Conservation (phyloP, 2,113 vertebrate genomes). For the Dasyurus viverrinus region DNA sequence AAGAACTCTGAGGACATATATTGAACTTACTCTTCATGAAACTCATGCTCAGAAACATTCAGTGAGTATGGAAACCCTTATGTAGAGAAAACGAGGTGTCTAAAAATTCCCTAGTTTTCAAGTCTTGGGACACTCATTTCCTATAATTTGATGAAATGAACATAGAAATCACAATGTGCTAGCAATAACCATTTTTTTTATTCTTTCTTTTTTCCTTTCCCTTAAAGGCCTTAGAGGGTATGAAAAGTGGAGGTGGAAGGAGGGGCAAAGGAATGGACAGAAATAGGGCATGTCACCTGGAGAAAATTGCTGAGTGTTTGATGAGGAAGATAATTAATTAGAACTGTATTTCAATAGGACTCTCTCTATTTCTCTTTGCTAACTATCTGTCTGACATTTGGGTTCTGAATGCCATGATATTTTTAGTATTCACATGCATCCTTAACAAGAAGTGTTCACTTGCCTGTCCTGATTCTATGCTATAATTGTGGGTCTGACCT, state of each 20-base stretch:
- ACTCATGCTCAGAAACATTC: neutral
- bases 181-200: neutral
- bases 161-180: neutral
- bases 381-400: conserved; percentile 68
- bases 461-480: conserved; percentile 48
- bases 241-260: neutral
- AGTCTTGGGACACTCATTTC: neutral
- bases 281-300: conserved; percentile 10
- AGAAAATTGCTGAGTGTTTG: neutral
- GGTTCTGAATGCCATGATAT: conserved; percentile 61
- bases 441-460: conserved; percentile 28
- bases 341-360: conserved; percentile 2
- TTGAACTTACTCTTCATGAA: neutral
- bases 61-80: neutral
- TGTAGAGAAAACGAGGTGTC: conserved; percentile 37
- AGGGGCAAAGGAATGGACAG: neutral
- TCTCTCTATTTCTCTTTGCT: neutral
- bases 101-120: conserved; percentile 6
- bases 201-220: neutral
- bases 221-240: neutral
- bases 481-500: conserved; percentile 66
- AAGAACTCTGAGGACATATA: neutral
- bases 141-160: neutral
- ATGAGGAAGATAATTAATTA: conserved; percentile 42
- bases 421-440: conserved; percentile 54